Conservation (phyloP, 2,888 invertebrate species). For the Acanthosepion esculentum region DNA sequence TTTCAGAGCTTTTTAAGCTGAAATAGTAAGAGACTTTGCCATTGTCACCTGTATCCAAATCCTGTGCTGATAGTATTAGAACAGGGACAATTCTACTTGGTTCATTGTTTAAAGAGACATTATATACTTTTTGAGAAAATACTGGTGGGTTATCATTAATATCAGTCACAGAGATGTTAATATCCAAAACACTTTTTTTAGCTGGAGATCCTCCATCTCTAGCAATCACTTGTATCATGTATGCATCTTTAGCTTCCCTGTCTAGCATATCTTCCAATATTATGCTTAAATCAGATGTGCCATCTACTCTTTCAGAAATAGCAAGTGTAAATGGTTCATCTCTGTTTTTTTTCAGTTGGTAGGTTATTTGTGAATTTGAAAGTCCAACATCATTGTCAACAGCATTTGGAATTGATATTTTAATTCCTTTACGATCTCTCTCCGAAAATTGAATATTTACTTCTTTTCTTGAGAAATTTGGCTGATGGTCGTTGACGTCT, state of each 20-base stretch:
- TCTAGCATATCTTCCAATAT: not conserved
- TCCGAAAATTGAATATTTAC: not conserved
- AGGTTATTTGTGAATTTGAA: not conserved
- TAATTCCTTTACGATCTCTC: conserved; percentile 12
- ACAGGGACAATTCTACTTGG: not conserved
- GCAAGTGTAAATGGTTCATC: not conserved
- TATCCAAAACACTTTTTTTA: not conserved
- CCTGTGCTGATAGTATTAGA: not conserved
- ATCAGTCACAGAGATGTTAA: not conserved
- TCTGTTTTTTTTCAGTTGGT: not conserved
- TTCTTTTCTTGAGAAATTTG: not conserved
- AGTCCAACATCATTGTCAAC: not conserved
- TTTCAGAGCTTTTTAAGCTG: not conserved
- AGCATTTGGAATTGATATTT: conserved; percentile 21
- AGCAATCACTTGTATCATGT: not conserved
- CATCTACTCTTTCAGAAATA: conserved; percentile 10
- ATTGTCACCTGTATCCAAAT: conserved; percentile 6
- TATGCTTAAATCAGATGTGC: not conserved
- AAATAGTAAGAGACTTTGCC: not conserved
- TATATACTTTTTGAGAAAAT: conserved; percentile 1
- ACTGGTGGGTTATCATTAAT: not conserved
- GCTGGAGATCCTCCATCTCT: not conserved
- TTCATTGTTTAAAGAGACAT: not conserved
- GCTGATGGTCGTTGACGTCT: not conserved
- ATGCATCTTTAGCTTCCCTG: conserved; percentile 18